phyloP scores from a whole-genome alignment of 2,797 vertebrate species.

The Valencia hispanica region DNA sequence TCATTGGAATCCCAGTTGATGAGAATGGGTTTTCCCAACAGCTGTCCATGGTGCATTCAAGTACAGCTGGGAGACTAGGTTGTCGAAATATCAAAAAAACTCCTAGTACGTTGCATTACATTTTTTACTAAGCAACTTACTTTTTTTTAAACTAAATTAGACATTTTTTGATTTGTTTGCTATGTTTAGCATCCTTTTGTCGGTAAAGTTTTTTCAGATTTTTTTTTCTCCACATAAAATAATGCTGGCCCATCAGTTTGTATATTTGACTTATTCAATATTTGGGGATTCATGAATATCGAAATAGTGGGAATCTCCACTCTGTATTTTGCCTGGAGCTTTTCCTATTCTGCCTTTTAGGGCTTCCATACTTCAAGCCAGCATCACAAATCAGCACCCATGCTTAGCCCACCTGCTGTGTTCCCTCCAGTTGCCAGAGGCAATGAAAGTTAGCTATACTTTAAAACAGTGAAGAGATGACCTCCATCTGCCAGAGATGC shows the following conservation, averaged over 20 bases:
- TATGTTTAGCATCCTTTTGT: no score
- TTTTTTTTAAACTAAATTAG: no score
- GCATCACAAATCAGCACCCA: not conserved
- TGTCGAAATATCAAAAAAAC: no score
- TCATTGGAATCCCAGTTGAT: no score
- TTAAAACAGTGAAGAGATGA: not conserved
- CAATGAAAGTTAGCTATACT: not conserved
- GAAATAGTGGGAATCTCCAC: not conserved
- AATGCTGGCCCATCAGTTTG: not conserved
- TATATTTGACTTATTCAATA: not conserved
- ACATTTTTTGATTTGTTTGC: no score
- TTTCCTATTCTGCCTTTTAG: constrained; percentile 3
- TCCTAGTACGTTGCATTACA: no score
- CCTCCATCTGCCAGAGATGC: not conserved
- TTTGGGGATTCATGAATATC: not conserved
- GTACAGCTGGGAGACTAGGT: no score
- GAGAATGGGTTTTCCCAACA: no score
- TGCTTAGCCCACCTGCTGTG: not conserved
- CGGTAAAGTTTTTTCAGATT: not conserved
- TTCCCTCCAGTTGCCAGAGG: constrained; percentile 1
- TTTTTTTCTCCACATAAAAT: not conserved
- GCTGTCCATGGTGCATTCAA: no score
- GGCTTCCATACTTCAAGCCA: not conserved
- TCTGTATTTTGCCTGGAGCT: not conserved
- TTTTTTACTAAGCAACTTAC: no score